A percentile compares a stretch with the other conserved stretches of the same genome.
Evolutionary conservation across 2,797 vertebrate species (phyloP).

Genomic region (Dendrocincla tyrannina): DNA sequence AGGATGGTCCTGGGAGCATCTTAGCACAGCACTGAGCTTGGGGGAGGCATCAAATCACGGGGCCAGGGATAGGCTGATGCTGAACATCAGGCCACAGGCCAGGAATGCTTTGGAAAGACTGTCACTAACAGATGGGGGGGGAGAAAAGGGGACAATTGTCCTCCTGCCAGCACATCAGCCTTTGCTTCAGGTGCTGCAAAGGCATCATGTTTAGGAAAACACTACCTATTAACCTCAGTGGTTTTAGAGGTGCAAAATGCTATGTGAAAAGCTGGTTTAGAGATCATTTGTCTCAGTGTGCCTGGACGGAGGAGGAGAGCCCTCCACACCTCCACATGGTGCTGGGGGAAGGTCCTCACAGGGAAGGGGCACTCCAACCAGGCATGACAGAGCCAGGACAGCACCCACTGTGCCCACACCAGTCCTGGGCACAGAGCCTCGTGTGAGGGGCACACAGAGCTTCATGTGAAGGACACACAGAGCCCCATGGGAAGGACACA

Average conservation of each 20-base stretch:
- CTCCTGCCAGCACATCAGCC: background rate
- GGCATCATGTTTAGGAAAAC: background rate
- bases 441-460: background rate
- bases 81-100: background rate
- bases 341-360: background rate
- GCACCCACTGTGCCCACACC: background rate
- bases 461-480: background rate
- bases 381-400: background rate
- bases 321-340: accelerated
- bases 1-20: background rate
- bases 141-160: background rate
- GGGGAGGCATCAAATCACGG: background rate
- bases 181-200: background rate
- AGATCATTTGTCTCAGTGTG: background rate
- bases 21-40: background rate
- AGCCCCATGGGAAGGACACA: background rate
- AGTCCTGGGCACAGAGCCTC: background rate
- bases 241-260: background rate
- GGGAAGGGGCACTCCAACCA: background rate
- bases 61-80: background rate
- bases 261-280: background rate
- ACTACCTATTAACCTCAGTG: background rate
- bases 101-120: background rate
- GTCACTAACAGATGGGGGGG: background rate
- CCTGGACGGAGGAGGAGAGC: background rate